Conservation (phyloP, 2,888 invertebrate species). For the Macaria notata region DNA sequence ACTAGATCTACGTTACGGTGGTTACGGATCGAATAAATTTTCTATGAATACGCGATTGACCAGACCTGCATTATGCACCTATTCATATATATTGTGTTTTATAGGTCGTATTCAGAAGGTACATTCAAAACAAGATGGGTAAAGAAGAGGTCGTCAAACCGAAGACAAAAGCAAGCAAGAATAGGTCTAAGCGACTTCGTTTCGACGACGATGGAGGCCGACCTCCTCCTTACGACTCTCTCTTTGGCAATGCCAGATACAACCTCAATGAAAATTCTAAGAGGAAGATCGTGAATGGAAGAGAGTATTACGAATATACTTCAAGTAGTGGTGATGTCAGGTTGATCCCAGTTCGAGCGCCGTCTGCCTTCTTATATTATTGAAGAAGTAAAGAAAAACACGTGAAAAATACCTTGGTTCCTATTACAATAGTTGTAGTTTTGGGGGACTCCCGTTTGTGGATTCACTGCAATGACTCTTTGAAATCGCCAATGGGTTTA, state of each 20-base stretch:
- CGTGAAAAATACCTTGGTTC: constrained; percentile 15
- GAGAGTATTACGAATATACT: constrained; percentile 88
- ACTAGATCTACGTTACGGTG: too few relatives aligned
- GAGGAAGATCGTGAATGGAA: constrained; percentile 86
- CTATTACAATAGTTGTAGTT: neutral
- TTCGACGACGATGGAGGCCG: constrained; percentile 62
- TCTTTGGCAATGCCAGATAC: constrained; percentile 71
- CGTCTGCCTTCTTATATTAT: constrained; percentile 89
- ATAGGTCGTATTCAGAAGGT: constrained; percentile 59
- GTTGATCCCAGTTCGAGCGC: constrained; percentile 87
- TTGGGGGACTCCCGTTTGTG: too few relatives aligned
- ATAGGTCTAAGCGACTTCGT: constrained; percentile 19
- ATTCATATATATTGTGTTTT: too few relatives aligned
- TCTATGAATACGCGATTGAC: too few relatives aligned
- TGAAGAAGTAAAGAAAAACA: constrained; percentile 3
- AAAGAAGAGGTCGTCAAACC: constrained; percentile 31
- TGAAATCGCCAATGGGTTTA: too few relatives aligned
- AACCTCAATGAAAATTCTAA: constrained; percentile 57
- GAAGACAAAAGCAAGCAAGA: constrained; percentile 34
- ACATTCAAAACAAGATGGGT: constrained; percentile 32
- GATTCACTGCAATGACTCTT: too few relatives aligned
- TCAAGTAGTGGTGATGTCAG: constrained; percentile 84
- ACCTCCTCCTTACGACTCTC: constrained; percentile 86
- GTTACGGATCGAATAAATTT: too few relatives aligned
- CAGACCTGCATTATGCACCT: too few relatives aligned